phyloP scores from a whole-genome alignment of 1,140 invertebrate genomes.

The Amphibalanus amphitrite region DNA sequence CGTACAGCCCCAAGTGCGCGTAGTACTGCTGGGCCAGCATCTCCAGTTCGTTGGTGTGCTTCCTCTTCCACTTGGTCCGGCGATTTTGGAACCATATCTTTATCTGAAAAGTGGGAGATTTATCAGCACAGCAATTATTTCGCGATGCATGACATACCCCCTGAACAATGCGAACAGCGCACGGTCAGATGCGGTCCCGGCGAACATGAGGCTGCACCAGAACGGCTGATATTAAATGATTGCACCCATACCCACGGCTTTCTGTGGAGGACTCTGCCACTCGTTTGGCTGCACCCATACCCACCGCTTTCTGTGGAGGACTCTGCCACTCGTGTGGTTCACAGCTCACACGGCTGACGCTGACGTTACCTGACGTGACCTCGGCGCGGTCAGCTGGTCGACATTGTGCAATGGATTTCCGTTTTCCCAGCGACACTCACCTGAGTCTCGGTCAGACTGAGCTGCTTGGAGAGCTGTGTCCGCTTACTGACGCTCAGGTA shows the following conservation, averaged over 20 bases:
- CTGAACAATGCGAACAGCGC: too few species aligned
- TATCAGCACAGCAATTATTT: too few species aligned
- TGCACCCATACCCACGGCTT: too few species aligned
- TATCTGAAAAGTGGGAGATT: slow-evolving; percentile 37
- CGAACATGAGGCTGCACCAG: too few species aligned
- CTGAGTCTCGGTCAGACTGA: slow-evolving; percentile 78
- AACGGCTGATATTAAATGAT: too few species aligned
- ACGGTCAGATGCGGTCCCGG: too few species aligned
- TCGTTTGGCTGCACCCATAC: too few species aligned
- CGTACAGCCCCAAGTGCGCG: slow-evolving; percentile 57
- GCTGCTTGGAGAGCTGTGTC: slow-evolving; percentile 54
- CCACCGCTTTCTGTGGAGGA: too few species aligned
- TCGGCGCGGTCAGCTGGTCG: slow-evolving; percentile 72
- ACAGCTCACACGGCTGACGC: slow-evolving; percentile 68
- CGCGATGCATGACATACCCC: too few species aligned
- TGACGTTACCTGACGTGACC: too few species aligned
- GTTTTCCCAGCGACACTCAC: slow-evolving; percentile 38
- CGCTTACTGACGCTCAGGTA: slow-evolving; percentile 73
- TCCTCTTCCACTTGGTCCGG: slow-evolving; percentile 65
- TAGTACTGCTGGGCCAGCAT: slow-evolving; percentile 74
- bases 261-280: too few species aligned
- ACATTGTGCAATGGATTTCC: slow-evolving; percentile 92
- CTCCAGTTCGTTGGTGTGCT: slow-evolving; percentile 78
- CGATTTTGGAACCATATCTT: slow-evolving; percentile 92
- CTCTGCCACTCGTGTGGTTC: too few species aligned